These are phyloP conservation scores for Paraplagusia blochii DNA, from an alignment of 2,113 vertebrate species.

Conservation along the genomic window DNA sequence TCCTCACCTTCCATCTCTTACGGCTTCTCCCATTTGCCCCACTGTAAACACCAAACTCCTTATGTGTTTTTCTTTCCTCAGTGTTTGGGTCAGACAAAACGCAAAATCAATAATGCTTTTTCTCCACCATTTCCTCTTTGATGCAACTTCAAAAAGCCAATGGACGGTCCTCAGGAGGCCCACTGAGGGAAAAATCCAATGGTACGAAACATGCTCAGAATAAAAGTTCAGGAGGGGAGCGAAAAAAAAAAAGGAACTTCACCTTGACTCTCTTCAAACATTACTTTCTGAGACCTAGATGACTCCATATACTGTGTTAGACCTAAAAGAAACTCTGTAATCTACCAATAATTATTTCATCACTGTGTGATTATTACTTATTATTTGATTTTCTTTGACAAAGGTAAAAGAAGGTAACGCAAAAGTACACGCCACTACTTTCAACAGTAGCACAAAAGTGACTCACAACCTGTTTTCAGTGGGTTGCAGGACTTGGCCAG, in stretches of 20 bases:
- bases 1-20: conserved; percentile 48
- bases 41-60: conserved; percentile 62
- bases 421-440: neutral
- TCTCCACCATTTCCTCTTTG: conserved; percentile 79
- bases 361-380: too few relatives aligned
- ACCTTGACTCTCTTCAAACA: conserved; percentile 50
- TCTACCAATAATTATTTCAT: too few relatives aligned
- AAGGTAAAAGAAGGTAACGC: neutral
- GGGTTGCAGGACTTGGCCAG: too few relatives aligned
- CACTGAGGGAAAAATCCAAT: conserved; percentile 55
- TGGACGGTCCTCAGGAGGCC: conserved; percentile 75
- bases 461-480: too few relatives aligned
- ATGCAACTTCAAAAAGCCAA: conserved; percentile 81
- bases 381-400: neutral
- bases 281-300: conserved; percentile 56
- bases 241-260: conserved; percentile 45
- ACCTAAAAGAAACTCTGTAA: too few relatives aligned
- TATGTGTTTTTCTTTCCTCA: conserved; percentile 74
- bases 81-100: conserved; percentile 81
- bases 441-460: conserved; percentile 7
- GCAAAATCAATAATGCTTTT: conserved; percentile 82
- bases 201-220: conserved; percentile 57
- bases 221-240: conserved; percentile 47
- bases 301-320: conserved; percentile 13
- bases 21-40: conserved; percentile 38